A percentile compares a stretch with the other conserved stretches of the same genome.
Evolutionary conservation across 2,113 vertebrate genomes (phyloP).

Genomic region (Corynorhinus townsendii): DNA sequence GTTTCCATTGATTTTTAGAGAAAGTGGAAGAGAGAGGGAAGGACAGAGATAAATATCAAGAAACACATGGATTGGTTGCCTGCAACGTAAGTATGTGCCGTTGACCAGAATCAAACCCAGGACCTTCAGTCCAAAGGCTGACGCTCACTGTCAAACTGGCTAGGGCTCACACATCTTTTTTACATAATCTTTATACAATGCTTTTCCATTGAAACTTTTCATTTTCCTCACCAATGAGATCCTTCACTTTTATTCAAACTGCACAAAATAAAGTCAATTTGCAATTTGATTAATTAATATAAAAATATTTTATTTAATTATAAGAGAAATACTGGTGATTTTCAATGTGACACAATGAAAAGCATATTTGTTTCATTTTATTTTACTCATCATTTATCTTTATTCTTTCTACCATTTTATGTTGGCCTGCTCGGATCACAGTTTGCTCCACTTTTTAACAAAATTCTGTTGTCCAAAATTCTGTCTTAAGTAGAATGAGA

Average conservation of each 20-base stretch:
- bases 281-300: background rate
- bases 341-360: constrained; percentile 2
- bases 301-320: background rate
- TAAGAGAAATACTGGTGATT: background rate
- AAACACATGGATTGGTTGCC: no score
- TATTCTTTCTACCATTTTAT: background rate
- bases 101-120: no score
- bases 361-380: background rate
- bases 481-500: background rate
- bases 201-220: constrained; percentile 9
- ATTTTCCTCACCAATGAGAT: constrained; percentile 18
- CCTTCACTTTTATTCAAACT: constrained; percentile 46
- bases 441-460: background rate
- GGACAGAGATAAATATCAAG: no score
- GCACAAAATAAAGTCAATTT: background rate
- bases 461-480: background rate
- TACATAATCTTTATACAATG: background rate
- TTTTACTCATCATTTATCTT: background rate
- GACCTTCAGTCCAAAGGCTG: no score
- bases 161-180: background rate
- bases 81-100: no score
- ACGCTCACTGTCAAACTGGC: no score
- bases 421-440: background rate
- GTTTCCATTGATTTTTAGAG: no score
- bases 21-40: no score